Evolutionary conservation across 2,113 vertebrate genomes (phyloP).

Genomic region (Chaetorhynchus papuensis): DNA sequence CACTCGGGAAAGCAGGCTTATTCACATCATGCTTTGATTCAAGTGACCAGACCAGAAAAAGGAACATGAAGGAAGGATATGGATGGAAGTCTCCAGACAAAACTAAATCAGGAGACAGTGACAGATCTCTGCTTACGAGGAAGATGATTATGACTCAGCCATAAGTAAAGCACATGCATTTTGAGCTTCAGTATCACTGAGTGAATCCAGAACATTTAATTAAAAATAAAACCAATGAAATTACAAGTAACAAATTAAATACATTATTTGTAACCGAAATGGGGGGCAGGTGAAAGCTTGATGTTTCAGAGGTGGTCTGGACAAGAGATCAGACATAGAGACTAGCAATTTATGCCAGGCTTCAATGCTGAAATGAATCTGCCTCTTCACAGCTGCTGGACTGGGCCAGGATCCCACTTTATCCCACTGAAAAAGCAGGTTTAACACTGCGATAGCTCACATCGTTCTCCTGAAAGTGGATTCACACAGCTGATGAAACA

Average conservation of each 20-base stretch:
- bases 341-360: neutral
- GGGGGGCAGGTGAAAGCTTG: neutral
- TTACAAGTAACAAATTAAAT: neutral
- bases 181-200: neutral
- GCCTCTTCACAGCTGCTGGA: neutral
- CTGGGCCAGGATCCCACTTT: neutral
- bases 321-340: neutral
- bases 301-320: neutral
- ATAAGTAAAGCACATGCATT: neutral
- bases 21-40: neutral
- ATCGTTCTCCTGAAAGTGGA: neutral
- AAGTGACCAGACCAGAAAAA: neutral
- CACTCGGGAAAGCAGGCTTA: neutral
- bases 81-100: neutral
- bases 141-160: conserved; percentile 33
- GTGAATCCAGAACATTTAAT: neutral
- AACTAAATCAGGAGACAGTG: conserved; percentile 24
- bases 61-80: neutral
- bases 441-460: neutral
- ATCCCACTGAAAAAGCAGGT: neutral
- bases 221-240: neutral
- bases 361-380: neutral
- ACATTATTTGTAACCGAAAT: neutral
- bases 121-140: neutral
- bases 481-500: neutral